Evolutionary conservation across 2,888 invertebrate genomes (phyloP).

Genomic region (Drosophila nr. medialis): DNA sequence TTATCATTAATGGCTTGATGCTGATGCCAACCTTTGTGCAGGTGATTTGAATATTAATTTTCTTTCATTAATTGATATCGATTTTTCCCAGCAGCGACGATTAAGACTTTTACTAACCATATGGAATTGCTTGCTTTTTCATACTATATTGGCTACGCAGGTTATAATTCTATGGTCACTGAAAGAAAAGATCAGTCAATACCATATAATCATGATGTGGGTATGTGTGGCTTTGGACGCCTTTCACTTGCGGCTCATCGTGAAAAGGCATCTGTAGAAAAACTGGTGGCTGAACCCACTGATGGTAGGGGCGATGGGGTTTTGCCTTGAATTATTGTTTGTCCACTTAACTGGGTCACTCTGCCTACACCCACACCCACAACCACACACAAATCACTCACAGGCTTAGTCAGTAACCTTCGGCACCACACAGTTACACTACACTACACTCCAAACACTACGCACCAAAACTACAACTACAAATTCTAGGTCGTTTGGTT

Average conservation of each 20-base stretch:
- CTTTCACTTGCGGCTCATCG: slow-evolving; percentile 20
- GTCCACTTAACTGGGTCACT: slow-evolving; percentile 37
- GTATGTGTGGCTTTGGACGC: background rate
- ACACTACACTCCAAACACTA: slow-evolving; percentile 6
- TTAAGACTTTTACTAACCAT: slow-evolving; percentile 4
- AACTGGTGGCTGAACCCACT: background rate
- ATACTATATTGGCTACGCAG: background rate
- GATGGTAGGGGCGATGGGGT: slow-evolving; percentile 4
- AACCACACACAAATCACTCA: slow-evolving; percentile 8
- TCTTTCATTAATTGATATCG: rapidly evolving
- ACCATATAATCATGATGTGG: background rate
- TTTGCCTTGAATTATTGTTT: slow-evolving; percentile 22
- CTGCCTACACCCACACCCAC: background rate
- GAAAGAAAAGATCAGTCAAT: background rate
- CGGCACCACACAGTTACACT: background rate
- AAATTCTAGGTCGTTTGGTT: slow-evolving; percentile 57
- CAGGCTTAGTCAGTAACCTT: slow-evolving; percentile 34
- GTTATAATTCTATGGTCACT: slow-evolving; percentile 15
- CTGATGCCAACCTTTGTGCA: background rate
- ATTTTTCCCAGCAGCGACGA: background rate
- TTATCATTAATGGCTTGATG: slow-evolving; percentile 3
- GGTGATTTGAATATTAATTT: slow-evolving; percentile 5
- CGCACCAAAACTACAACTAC: slow-evolving; percentile 28
- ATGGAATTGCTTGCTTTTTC: slow-evolving; percentile 40
- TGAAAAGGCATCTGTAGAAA: background rate